phyloP scores from a whole-genome alignment of 2,888 invertebrate genomes.

The Hipparchia sbordonii region DNA sequence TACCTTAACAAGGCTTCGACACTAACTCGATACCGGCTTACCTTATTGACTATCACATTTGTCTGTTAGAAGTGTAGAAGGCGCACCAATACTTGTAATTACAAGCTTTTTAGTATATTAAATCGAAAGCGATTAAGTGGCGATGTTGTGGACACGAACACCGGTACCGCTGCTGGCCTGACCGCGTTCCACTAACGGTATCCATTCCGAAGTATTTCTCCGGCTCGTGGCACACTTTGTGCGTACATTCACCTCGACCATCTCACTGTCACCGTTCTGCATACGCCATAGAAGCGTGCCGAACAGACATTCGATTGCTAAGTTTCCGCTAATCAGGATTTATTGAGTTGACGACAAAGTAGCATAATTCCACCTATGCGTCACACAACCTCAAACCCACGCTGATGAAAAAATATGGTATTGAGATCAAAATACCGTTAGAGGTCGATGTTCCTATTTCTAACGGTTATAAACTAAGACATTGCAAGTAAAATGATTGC shows the following conservation, averaged over 20 bases:
- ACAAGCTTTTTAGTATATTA: constrained; percentile 15
- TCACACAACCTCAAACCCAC: constrained; percentile 17
- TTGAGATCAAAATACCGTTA: constrained; percentile 73
- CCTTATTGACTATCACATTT: constrained; percentile 9
- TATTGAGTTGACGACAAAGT: background rate
- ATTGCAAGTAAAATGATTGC: constrained; percentile 6
- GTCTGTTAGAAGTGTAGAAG: constrained; percentile 4
- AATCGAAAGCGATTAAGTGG: constrained; percentile 41
- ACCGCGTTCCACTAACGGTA: constrained; percentile 82
- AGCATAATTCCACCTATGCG: background rate
- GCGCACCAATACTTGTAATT: background rate
- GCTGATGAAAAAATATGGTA: constrained; percentile 34
- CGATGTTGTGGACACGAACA: constrained; percentile 56
- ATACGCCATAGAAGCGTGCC: constrained; percentile 29
- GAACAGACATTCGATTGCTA: constrained; percentile 8
- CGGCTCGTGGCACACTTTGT: constrained; percentile 79
- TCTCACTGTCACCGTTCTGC: constrained; percentile 62
- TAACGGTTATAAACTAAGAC: constrained; percentile 49
- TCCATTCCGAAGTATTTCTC: constrained; percentile 79
- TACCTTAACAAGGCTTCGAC: constrained; percentile 27
- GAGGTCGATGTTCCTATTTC: constrained; percentile 35
- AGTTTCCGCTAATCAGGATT: background rate
- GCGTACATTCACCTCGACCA: constrained; percentile 80
- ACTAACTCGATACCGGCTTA: constrained; percentile 12
- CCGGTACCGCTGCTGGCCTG: constrained; percentile 72